Percentiles rank a stretch among this genome's conserved stretches.
Evolutionary conservation across 1,140 invertebrate species (phyloP).

Genomic region (Lysiphlebus fabarum): DNA sequence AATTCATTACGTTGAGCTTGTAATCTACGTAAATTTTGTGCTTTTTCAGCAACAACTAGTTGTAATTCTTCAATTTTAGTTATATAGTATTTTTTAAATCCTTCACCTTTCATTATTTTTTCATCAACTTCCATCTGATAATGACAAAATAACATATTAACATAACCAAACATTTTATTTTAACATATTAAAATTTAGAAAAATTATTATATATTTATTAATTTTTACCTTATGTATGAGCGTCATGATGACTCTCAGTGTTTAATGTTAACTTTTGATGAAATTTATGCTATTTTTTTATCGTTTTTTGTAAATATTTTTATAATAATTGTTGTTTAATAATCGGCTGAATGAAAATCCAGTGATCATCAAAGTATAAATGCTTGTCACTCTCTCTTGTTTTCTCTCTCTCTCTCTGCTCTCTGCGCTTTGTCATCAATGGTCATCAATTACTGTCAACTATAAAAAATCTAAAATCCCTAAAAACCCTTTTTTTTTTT

Average conservation of each 20-base stretch:
- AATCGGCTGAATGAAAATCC: background rate
- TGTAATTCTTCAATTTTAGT: slow-evolving; percentile 97
- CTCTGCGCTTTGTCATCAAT: no score
- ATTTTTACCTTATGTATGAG: slow-evolving; percentile 45
- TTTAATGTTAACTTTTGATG: background rate
- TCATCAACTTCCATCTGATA: slow-evolving; percentile 86
- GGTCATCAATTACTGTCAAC: no score
- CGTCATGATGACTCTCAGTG: slow-evolving; percentile 38
- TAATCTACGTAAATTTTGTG: slow-evolving; percentile 93
- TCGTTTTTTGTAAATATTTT: background rate
- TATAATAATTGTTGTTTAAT: background rate
- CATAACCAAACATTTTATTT: slow-evolving; percentile 12
- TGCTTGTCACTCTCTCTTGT: slow-evolving; percentile 17
- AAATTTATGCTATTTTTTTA: background rate
- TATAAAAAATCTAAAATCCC: no score
- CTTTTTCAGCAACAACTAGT: slow-evolving; percentile 93
- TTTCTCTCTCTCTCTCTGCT: no score
- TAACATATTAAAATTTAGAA: background rate
- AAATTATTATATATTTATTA: background rate
- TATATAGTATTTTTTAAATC: slow-evolving; percentile 91
- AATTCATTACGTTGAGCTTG: slow-evolving; percentile 99
- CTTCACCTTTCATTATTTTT: slow-evolving; percentile 70
- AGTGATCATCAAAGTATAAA: slow-evolving; percentile 9
- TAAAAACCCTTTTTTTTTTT: no score
- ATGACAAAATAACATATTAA: slow-evolving; percentile 23